A percentile compares a stretch with the other conserved stretches of the same genome.
phyloP scores from a whole-genome alignment of 2,888 invertebrate species.

The Acleris emargana region DNA sequence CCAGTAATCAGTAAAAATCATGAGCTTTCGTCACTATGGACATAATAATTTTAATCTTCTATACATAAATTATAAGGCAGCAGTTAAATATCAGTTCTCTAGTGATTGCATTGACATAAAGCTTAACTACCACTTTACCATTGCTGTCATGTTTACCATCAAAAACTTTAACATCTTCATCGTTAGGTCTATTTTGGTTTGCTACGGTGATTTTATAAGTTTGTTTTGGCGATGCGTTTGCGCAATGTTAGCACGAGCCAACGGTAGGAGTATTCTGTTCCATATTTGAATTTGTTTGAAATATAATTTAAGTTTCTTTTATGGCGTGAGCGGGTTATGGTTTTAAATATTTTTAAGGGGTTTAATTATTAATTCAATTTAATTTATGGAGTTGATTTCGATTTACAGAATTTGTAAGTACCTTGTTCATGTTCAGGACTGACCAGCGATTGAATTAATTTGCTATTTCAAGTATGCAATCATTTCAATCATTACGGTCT shows the following conservation, averaged over 20 bases:
- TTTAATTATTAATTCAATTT: slow-evolving; percentile 19
- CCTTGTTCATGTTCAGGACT: background rate
- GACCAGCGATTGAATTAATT: no score
- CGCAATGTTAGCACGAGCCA: slow-evolving; percentile 65
- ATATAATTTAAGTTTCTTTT: slow-evolving; percentile 32
- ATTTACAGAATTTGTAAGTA: background rate
- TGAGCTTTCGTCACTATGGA: slow-evolving; percentile 63
- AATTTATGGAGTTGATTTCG: slow-evolving; percentile 8
- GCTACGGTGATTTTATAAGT: slow-evolving; percentile 37
- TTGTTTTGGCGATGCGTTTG: slow-evolving; percentile 57
- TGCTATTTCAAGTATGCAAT: no score
- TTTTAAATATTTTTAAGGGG: slow-evolving; percentile 13
- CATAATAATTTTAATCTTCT: slow-evolving; percentile 72
- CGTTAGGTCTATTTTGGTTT: slow-evolving; percentile 48
- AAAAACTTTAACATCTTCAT: slow-evolving; percentile 44
- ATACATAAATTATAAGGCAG: slow-evolving; percentile 71
- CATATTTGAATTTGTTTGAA: slow-evolving; percentile 44
- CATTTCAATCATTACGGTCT: no score
- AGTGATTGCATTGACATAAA: slow-evolving; percentile 73
- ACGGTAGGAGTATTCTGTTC: slow-evolving; percentile 52
- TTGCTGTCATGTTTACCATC: slow-evolving; percentile 39
- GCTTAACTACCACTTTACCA: slow-evolving; percentile 57
- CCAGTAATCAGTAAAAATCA: slow-evolving; percentile 52
- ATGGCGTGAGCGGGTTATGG: slow-evolving; percentile 22
- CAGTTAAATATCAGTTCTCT: slow-evolving; percentile 77